phyloP scores from a whole-genome alignment of 2,888 invertebrate genomes.

The Drosophila tripunctata region DNA sequence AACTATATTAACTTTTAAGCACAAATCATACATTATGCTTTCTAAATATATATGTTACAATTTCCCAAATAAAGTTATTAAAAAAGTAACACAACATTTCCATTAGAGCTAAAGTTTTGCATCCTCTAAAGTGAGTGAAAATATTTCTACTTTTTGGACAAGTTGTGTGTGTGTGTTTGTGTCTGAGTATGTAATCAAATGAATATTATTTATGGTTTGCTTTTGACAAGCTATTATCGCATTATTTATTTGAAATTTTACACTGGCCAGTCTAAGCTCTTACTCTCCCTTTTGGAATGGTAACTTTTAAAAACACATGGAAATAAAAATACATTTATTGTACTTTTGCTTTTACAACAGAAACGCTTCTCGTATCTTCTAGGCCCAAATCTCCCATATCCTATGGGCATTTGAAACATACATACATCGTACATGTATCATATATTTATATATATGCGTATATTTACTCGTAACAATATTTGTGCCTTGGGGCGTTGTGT shows the following conservation, averaged over 20 bases:
- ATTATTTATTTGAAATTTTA: conserved; percentile 4
- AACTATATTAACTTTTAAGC: no score
- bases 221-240: conserved; percentile 1
- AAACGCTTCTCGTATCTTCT: background rate
- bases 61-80: background rate
- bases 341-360: conserved; percentile 18
- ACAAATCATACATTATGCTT: no score
- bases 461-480: background rate
- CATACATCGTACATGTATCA: background rate
- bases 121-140: background rate
- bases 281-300: background rate
- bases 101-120: background rate
- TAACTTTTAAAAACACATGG: background rate
- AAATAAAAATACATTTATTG: conserved; percentile 15
- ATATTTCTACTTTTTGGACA: background rate
- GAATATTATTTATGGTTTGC: conserved; percentile 7
- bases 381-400: background rate
- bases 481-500: conserved; percentile 21
- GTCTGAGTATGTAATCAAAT: background rate
- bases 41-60: no score
- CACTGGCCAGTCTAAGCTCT: background rate
- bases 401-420: background rate
- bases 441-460: background rate
- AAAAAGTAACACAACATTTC: background rate
- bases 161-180: background rate